Evolutionary conservation across 1,140 invertebrate genomes (phyloP).

Genomic region (Zophobas morio): DNA sequence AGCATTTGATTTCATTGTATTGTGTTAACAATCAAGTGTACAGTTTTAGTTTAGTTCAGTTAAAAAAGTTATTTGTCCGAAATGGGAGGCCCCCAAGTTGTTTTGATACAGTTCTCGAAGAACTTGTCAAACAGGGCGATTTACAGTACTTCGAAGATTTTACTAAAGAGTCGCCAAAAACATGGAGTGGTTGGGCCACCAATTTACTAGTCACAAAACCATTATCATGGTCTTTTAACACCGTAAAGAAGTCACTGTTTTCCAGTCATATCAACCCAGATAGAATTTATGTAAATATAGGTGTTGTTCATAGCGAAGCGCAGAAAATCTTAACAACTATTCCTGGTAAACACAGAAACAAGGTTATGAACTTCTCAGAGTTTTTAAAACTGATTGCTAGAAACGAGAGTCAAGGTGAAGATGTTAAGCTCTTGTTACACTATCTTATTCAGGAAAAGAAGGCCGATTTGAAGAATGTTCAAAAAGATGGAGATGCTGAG

Average conservation of each 20-base stretch:
- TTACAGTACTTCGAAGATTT: slow-evolving; percentile 62
- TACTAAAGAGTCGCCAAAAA: slow-evolving; percentile 55
- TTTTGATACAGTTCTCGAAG: slow-evolving; percentile 65
- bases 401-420: slow-evolving; percentile 50
- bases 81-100: slow-evolving; percentile 67
- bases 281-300: slow-evolving; percentile 56
- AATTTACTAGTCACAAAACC: slow-evolving; percentile 65
- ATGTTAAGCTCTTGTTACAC: slow-evolving; percentile 61
- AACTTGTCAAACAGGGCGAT: slow-evolving; percentile 65
- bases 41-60: slow-evolving; percentile 62
- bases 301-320: slow-evolving; percentile 56
- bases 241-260: slow-evolving; percentile 63
- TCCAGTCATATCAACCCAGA: slow-evolving; percentile 41
- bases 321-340: slow-evolving; percentile 50
- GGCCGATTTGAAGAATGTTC: slow-evolving; percentile 48
- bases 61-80: slow-evolving; percentile 66
- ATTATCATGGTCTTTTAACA: slow-evolving; percentile 65
- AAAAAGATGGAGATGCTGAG: slow-evolving; percentile 40
- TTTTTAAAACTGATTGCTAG: slow-evolving; percentile 53
- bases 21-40: slow-evolving; percentile 64
- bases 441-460: slow-evolving; percentile 56
- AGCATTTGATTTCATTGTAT: slow-evolving; percentile 66
- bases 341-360: slow-evolving; percentile 58
- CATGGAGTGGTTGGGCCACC: slow-evolving; percentile 66
- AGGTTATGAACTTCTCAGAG: slow-evolving; percentile 60